Base-by-base conservation (phyloP, 1,140 invertebrate species). In the Panagrolaimus sp. region DNA sequence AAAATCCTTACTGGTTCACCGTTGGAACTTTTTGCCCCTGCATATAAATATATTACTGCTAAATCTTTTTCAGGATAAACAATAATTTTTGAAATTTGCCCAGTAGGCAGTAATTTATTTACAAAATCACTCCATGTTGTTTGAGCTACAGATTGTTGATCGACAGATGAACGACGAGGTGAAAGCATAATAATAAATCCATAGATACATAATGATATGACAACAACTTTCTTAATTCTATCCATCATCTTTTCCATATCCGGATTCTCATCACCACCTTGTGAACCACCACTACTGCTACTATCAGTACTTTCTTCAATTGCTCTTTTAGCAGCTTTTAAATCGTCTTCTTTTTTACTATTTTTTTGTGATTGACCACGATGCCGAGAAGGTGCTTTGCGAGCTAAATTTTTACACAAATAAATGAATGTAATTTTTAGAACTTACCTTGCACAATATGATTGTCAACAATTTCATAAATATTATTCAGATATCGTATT, bases 11-110 rank as follows among this genome's bases (percentile, higher is more conserved):
- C 31, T 13, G 43, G 20, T 27, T 66, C 43, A 2, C 72, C 72
- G 42, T 73, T 63, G 13, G 25, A 8, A 62, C 20, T 48, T 45
- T 70, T 72, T 3, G 73, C 64, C 25, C 71, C 72, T 9, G 69
- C 63, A 64, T 71, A 71, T 4, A 67, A 43, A 48, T 77, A 73
- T 44, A 77, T 57, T 43, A 67, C 70, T 0, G 70, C 75, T 13
- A 69, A 57, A 63, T 78, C 76, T 48, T 69, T 68, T 51, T 78
- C 76, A 11, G 76, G 76, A 38, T 74, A 74, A 27, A 79, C 77
- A 16, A 73, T 47, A n/a, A 76, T 47, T 48, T 68, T 78, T n/a
- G 65, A 47, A 38, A 76, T 76, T 51, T 79, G 72, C 57, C 76
- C 76, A 14, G 76, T 78, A 16, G 76, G 76, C 20, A 78, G 57